These are phyloP conservation scores for Anabas testudineus DNA, from an alignment of 2,797 vertebrate species.

Conservation along the genomic window DNA sequence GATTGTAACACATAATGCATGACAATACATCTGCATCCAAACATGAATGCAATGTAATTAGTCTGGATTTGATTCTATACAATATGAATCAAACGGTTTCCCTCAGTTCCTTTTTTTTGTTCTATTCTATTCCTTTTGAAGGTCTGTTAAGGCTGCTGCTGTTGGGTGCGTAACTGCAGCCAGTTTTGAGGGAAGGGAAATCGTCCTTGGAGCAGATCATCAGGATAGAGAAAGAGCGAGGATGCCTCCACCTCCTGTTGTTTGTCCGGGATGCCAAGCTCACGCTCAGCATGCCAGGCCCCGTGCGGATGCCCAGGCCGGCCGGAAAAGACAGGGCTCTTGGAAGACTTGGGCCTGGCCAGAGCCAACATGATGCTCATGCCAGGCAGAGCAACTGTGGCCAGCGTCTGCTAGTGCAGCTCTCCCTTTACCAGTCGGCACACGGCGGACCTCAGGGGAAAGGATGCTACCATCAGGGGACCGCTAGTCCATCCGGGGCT, in stretches of 20 bases:
- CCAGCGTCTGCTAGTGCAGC: conserved; percentile 75
- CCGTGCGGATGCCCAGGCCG: conserved; percentile 79
- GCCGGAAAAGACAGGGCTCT: conserved; percentile 84
- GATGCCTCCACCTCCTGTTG: conserved; percentile 79
- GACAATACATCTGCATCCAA: conserved; percentile 19
- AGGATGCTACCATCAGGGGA: conserved; percentile 77
- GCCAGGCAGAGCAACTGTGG: conserved; percentile 77
- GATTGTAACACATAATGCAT: not conserved
- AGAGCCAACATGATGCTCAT: conserved; percentile 62
- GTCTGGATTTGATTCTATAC: conserved; percentile 42
- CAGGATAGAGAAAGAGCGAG: conserved; percentile 64
- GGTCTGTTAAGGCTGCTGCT: conserved; percentile 55
- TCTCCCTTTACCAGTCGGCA: conserved; percentile 61
- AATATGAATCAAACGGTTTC: conserved; percentile 42
- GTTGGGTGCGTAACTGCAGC: conserved; percentile 52
- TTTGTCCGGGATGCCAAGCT: conserved; percentile 79
- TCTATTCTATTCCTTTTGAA: conserved; percentile 64
- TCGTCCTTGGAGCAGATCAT: conserved; percentile 79
- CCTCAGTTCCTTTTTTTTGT: conserved; percentile 61
- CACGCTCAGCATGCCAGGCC: conserved; percentile 76
- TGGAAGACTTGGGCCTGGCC: conserved; percentile 69
- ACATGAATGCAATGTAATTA: conserved; percentile 53
- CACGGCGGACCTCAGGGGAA: conserved; percentile 70
- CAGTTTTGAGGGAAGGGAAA: conserved; percentile 67
- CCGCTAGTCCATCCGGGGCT: conserved; percentile 72